A percentile compares a stretch with the other conserved stretches of the same genome.
Conservation (phyloP, 2,888 invertebrate genomes). For the Amblyteles armatorius region DNA sequence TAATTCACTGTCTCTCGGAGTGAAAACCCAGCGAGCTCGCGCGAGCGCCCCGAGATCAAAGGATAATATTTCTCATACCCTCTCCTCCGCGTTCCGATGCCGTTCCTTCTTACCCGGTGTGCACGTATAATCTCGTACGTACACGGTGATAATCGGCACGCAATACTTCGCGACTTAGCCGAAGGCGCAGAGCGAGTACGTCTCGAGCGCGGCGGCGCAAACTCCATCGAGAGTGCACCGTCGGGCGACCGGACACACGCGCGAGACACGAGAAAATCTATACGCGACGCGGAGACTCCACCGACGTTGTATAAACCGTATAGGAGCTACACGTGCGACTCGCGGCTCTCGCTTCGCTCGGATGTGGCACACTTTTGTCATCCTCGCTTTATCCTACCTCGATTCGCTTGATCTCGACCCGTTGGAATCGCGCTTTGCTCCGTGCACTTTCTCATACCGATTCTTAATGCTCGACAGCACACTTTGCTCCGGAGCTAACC, state of each 20-base stretch:
- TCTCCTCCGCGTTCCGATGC: constrained; percentile 61
- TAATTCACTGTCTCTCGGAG: constrained; percentile 79
- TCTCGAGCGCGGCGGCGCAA: constrained; percentile 35
- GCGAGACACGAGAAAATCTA: constrained; percentile 72
- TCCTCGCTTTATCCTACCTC: constrained; percentile 51
- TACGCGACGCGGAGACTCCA: constrained; percentile 60
- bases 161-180: constrained; percentile 72
- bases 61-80: constrained; percentile 81
- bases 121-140: constrained; percentile 17
- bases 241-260: constrained; percentile 57
- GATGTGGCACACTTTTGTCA: constrained; percentile 68
- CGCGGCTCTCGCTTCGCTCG: constrained; percentile 59
- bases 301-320: not conserved
- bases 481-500: not conserved
- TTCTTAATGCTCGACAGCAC: constrained; percentile 11
- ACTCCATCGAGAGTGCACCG: constrained; percentile 59
- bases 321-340: constrained; percentile 39
- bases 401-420: constrained; percentile 58
- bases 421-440: constrained; percentile 50
- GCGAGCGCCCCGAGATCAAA: constrained; percentile 77
- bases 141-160: constrained; percentile 76
- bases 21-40: constrained; percentile 74
- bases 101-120: constrained; percentile 31
- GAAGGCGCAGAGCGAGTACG: constrained; percentile 61
- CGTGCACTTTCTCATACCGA: constrained; percentile 66